Evolutionary conservation across 2,888 invertebrate species (phyloP).

Genomic region (Lordiphosa fenestrarum): DNA sequence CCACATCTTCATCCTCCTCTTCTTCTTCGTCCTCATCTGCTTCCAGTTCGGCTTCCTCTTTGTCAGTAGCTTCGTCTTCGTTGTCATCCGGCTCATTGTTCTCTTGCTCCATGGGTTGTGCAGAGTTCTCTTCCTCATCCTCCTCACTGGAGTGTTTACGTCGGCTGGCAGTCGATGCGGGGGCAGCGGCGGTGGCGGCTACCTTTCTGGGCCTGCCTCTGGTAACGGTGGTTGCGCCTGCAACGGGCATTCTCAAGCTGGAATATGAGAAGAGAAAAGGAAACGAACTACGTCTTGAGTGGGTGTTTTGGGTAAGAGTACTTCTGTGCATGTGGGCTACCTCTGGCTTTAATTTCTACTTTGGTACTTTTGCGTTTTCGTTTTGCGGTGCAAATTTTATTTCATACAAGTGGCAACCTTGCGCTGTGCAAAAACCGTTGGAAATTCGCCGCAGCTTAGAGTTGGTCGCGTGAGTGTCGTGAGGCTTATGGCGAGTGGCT

Average conservation of each 20-base stretch:
- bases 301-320: background rate
- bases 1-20: slow-evolving; percentile 22
- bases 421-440: too few relatives aligned
- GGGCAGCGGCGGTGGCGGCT: slow-evolving; percentile 10
- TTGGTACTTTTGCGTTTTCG: too few relatives aligned
- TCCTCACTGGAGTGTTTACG: slow-evolving; percentile 24
- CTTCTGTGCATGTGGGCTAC: too few relatives aligned
- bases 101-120: slow-evolving; percentile 14
- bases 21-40: slow-evolving; percentile 6
- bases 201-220: slow-evolving; percentile 41
- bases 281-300: background rate
- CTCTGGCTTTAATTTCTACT: too few relatives aligned
- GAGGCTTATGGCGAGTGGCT: too few relatives aligned
- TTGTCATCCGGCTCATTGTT: slow-evolving; percentile 19
- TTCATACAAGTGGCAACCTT: too few relatives aligned
- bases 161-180: background rate
- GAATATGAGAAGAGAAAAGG: background rate
- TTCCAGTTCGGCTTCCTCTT: slow-evolving; percentile 1
- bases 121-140: slow-evolving; percentile 11
- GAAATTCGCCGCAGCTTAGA: too few relatives aligned
- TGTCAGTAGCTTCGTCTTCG: slow-evolving; percentile 18
- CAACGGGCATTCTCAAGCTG: slow-evolving; percentile 4
- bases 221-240: slow-evolving; percentile 7
- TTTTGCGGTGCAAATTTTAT: too few relatives aligned
- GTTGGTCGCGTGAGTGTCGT: too few relatives aligned